These are phyloP conservation scores for Anthoscopus minutus DNA, from an alignment of 2,113 vertebrate species.

Conservation along the genomic window DNA sequence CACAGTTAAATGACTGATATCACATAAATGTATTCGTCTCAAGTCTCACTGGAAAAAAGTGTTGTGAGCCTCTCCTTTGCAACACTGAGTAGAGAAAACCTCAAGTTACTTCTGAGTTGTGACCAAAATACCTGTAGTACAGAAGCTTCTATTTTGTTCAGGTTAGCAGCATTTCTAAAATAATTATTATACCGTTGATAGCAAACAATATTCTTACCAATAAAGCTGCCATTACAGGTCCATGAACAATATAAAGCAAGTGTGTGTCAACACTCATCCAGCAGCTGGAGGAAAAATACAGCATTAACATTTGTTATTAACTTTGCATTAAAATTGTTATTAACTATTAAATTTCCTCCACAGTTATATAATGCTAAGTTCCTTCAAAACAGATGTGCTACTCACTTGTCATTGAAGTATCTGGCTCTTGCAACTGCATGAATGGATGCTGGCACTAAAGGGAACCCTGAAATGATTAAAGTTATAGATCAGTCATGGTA, in stretches of 20 bases:
- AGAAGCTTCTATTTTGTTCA: not conserved
- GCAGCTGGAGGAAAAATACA: constrained; percentile 76
- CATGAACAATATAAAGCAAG: constrained; percentile 93
- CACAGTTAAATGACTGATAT: not conserved
- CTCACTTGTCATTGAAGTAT: constrained; percentile 98
- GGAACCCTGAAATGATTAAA: constrained; percentile 80
- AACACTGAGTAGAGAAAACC: not conserved
- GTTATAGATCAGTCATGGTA: not conserved
- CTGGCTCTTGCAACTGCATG: constrained; percentile 89
- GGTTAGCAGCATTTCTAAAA: not conserved
- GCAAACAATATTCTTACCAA: constrained; percentile 77
- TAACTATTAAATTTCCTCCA: not conserved
- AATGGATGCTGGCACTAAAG: constrained; percentile 88
- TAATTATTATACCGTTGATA: not conserved
- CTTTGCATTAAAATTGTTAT: not conserved
- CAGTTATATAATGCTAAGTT: constrained; percentile 8
- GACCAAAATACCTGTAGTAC: not conserved
- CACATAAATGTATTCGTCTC: not conserved
- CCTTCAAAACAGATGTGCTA: constrained; percentile 43
- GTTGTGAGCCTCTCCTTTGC: not conserved
- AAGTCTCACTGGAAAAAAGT: not conserved
- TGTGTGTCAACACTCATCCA: constrained; percentile 97
- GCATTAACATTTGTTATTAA: constrained; percentile 10
- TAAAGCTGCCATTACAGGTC: constrained; percentile 90
- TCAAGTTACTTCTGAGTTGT: not conserved